Conservation (phyloP, 2,797 vertebrate species). For the Leptodactylus fallax region DNA sequence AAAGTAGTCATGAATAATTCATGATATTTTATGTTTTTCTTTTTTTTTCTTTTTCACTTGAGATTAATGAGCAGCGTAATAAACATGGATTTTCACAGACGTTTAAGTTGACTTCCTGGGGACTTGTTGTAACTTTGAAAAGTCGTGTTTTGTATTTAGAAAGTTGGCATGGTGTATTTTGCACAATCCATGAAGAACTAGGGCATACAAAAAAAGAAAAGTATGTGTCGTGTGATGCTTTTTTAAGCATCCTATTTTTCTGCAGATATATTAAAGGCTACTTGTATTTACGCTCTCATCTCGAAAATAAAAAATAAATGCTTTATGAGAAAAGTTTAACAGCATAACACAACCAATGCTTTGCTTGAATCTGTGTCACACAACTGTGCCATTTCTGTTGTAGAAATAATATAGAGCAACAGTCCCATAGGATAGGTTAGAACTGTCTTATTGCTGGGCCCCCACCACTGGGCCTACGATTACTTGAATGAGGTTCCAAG, state of each 20-base stretch:
- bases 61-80: constrained; percentile 69
- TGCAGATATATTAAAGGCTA: not conserved
- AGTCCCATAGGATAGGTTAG: too few species aligned
- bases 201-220: constrained; percentile 17
- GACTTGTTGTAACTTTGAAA: constrained; percentile 55
- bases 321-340: too few species aligned
- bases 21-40: constrained; percentile 43
- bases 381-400: too few species aligned
- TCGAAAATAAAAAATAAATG: too few species aligned
- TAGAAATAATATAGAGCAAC: too few species aligned
- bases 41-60: constrained; percentile 56
- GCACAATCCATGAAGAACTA: not conserved
- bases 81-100: constrained; percentile 66
- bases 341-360: too few species aligned
- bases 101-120: constrained; percentile 66
- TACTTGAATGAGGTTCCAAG: too few species aligned
- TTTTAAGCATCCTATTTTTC: not conserved
- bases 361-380: too few species aligned
- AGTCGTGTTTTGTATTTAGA: constrained; percentile 31
- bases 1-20: constrained; percentile 66
- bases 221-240: fast-evolving
- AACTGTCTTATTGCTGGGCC: too few species aligned
- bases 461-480: too few species aligned
- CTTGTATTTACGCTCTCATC: not conserved
- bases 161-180: constrained; percentile 34